Percentiles rank a stretch among this genome's conserved stretches.
Evolutionary conservation across 2,113 vertebrate species (phyloP).

Genomic region (Labrus mixtus): DNA sequence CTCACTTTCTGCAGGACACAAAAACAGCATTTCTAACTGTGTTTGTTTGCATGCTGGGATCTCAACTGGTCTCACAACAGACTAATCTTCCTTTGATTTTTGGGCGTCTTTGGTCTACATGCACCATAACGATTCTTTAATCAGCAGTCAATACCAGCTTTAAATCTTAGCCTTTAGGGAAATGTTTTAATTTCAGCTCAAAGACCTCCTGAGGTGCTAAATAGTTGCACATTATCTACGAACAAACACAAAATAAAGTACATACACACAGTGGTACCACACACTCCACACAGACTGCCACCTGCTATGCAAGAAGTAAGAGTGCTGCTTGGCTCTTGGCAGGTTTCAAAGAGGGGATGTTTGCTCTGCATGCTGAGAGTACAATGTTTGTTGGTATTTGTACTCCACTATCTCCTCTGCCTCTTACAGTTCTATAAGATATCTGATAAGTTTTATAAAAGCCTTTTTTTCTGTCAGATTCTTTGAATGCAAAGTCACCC

Average conservation of each 20-base stretch:
- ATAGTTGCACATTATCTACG: not conserved
- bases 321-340: conserved; percentile 45
- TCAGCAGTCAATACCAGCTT: not conserved
- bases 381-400: conserved; percentile 59
- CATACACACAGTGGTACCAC: not conserved
- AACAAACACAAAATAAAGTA: not conserved
- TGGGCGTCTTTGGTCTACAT: not conserved
- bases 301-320: conserved; percentile 36
- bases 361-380: conserved; percentile 54
- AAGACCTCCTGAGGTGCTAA: not conserved
- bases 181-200: not conserved
- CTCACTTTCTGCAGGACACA: conserved; percentile 25
- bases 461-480: conserved; percentile 1
- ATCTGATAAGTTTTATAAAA: conserved; percentile 45
- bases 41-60: conserved; percentile 51
- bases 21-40: not conserved
- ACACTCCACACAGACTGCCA: conserved; percentile 2
- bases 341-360: conserved; percentile 54
- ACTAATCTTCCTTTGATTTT: not conserved
- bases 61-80: conserved; percentile 1
- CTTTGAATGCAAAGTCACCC: conserved; percentile 29
- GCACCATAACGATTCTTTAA: not conserved
- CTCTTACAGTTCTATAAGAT: not conserved
- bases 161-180: not conserved
- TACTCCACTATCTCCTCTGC: conserved; percentile 38